phyloP scores from a whole-genome alignment of 2,113 vertebrate genomes.

The Bothrops jararaca region DNA sequence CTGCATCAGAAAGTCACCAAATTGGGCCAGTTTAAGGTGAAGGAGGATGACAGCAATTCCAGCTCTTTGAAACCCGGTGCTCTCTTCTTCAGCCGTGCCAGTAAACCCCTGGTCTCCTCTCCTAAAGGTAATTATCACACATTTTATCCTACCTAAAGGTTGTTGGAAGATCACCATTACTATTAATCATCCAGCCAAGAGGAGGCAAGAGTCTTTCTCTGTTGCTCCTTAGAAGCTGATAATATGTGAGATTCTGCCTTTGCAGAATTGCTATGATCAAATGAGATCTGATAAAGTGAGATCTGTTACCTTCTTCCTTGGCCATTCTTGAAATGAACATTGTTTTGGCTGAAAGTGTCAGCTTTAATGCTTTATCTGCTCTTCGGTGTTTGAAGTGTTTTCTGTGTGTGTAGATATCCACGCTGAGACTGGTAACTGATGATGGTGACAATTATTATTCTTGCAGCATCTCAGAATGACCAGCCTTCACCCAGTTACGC shows the following conservation, averaged over 20 bases:
- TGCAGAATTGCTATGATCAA: not conserved
- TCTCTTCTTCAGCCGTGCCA: conserved; percentile 79
- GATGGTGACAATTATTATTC: not conserved
- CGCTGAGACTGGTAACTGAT: not conserved
- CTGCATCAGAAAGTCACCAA: conserved; percentile 81
- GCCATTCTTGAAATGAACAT: not conserved
- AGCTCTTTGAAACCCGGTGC: conserved; percentile 78
- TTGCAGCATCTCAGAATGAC: conserved; percentile 67
- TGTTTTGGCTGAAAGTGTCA: not conserved
- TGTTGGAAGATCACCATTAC: not conserved
- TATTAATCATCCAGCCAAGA: too few species aligned
- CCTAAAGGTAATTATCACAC: conserved; percentile 67
- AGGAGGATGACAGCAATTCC: conserved; percentile 76
- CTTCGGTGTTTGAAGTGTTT: not conserved
- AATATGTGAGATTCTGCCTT: not conserved
- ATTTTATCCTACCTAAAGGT: not conserved
- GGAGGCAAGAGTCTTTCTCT: not conserved
- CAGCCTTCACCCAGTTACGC: conserved; percentile 79
- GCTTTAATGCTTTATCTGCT: not conserved
- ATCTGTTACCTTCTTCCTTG: not conserved
- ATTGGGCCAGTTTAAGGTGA: conserved; percentile 85
- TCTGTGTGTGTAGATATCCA: not conserved
- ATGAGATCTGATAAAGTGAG: not conserved
- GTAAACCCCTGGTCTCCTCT: conserved; percentile 63
- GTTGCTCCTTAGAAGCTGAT: too few species aligned